Evolutionary conservation across 2,888 invertebrate genomes (phyloP).

Genomic region (Cerastis leucographa): DNA sequence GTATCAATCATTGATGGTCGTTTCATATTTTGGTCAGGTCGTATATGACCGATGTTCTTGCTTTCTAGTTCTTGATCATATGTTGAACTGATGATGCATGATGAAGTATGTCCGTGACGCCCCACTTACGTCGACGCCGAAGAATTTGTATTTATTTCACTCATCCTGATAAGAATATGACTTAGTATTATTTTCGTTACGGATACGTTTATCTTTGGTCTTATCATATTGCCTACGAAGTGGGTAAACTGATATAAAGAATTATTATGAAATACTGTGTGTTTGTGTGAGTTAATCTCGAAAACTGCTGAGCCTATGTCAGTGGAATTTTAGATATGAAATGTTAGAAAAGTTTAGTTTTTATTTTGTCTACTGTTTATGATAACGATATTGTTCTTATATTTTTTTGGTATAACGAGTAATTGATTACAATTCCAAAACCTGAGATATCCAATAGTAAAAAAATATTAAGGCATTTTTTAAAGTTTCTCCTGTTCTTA

Average conservation of each 20-base stretch:
- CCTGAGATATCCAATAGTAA: too few relatives aligned
- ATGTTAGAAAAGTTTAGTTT: neutral
- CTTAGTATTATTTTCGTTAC: slow-evolving; percentile 29
- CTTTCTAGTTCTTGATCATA: neutral
- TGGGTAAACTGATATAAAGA: slow-evolving; percentile 24
- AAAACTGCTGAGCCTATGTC: neutral
- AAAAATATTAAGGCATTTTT: neutral
- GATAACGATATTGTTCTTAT: neutral
- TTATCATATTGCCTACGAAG: slow-evolving; percentile 15
- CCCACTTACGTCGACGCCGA: neutral
- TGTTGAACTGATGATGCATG: neutral
- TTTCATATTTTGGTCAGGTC: too few relatives aligned
- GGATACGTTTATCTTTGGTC: slow-evolving; percentile 13
- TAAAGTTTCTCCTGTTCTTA: neutral
- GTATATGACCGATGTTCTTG: too few relatives aligned
- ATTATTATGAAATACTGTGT: neutral
- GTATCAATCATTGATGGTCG: too few relatives aligned
- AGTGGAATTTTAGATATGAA: neutral
- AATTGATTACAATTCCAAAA: neutral
- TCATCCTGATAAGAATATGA: slow-evolving; percentile 17
- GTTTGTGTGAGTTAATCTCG: slow-evolving; percentile 4
- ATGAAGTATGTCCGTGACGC: slow-evolving; percentile 16
- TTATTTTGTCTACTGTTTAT: neutral
- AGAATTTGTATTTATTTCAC: slow-evolving; percentile 17
- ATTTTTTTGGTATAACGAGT: neutral